These are phyloP conservation scores for Vollenhovia emeryi DNA, from an alignment of 1,140 invertebrate species.

Conservation along the genomic window DNA sequence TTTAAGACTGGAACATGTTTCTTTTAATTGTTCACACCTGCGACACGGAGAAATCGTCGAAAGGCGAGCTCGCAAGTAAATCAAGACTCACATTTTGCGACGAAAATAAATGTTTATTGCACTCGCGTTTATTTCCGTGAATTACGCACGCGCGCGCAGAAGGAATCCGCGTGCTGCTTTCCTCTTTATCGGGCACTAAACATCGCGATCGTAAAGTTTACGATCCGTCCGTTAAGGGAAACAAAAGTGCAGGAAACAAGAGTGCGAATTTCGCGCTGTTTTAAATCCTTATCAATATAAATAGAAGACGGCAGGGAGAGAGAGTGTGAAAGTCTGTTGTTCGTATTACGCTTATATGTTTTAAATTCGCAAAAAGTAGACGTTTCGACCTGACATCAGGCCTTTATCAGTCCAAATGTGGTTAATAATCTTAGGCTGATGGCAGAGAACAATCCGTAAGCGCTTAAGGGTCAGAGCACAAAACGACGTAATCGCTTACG, in stretches of 20 bases:
- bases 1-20: background rate
- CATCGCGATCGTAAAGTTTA: background rate
- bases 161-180: background rate
- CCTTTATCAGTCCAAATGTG: too few species aligned
- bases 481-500: too few species aligned
- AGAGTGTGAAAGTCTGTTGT: too few species aligned
- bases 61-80: background rate
- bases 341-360: too few species aligned
- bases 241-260: background rate
- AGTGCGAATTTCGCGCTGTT: background rate
- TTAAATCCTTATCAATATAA: background rate
- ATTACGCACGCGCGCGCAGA: background rate
- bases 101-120: slow-evolving; percentile 31
- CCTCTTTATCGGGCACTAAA: background rate
- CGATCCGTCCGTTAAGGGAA: background rate
- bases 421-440: too few species aligned
- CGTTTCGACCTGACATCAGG: too few species aligned
- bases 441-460: too few species aligned
- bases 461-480: too few species aligned
- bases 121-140: slow-evolving; percentile 21
- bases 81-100: background rate
- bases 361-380: too few species aligned
- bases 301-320: too few species aligned
- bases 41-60: background rate
- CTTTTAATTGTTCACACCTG: background rate